Conservation (phyloP, 2,797 vertebrate species). For the Lagodon rhomboides region DNA sequence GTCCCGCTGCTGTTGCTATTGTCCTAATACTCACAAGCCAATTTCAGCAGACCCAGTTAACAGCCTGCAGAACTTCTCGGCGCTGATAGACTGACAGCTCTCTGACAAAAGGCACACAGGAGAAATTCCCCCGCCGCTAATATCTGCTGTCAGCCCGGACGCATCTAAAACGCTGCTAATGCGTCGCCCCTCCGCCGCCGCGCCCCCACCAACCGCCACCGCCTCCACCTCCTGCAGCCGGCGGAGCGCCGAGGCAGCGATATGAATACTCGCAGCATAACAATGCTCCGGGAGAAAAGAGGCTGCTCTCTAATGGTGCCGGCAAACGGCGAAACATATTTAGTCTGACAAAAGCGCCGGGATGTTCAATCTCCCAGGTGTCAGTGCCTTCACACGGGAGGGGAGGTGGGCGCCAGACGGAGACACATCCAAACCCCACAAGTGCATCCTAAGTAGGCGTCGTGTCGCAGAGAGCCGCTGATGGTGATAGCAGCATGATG, state of each 20-base stretch:
- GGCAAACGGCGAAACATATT: conserved; percentile 97
- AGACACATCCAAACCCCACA: conserved; percentile 66
- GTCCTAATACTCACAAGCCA: conserved; percentile 95
- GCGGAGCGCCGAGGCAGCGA: conserved; percentile 82
- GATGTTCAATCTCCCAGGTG: conserved; percentile 77
- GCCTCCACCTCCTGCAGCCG: conserved; percentile 37
- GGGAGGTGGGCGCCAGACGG: conserved; percentile 68
- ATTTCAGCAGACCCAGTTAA: conserved; percentile 93
- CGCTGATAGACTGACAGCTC: conserved; percentile 95
- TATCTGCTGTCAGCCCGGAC: conserved; percentile 90
- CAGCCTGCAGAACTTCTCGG: conserved; percentile 92
- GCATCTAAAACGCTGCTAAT: conserved; percentile 97
- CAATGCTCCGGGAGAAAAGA: conserved; percentile 85
- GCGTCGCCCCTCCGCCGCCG: conserved; percentile 85
- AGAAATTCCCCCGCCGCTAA: conserved; percentile 91
- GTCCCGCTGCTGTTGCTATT: conserved; percentile 87
- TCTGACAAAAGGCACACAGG: conserved; percentile 93
- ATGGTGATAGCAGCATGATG: conserved; percentile 57
- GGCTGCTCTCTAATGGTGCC: conserved; percentile 91
- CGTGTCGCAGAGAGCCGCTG: conserved; percentile 47
- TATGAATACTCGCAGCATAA: conserved; percentile 89
- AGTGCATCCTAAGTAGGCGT: conserved; percentile 73
- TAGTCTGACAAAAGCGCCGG: conserved; percentile 88
- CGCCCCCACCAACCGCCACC: not conserved
- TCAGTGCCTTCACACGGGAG: conserved; percentile 62